Base-by-base conservation (phyloP, 2,113 vertebrate species). In the Pedetes capensis region DNA sequence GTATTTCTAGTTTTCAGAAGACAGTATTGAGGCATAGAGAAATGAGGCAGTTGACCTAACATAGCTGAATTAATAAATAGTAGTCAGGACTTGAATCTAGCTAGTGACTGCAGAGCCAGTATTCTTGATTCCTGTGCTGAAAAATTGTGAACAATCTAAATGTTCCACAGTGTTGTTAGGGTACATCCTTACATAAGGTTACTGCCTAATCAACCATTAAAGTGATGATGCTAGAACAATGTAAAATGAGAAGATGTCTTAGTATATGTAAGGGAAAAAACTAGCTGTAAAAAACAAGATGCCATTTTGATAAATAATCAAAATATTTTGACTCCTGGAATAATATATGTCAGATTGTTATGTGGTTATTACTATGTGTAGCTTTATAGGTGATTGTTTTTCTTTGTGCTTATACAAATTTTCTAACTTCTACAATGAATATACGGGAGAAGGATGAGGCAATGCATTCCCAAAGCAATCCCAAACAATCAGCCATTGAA, bases 301-400 rank as follows among this genome's bases (percentile, higher is more conserved):
- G 61, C 47, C 17, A 66, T 89, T 78, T 39, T 22, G n/a, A 42
- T 88, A n/a, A 75, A 75, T 39, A n/a, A n/a, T n/a, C n/a, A 49
- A 47, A 27, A 5, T 44, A 29, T 51, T 61, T 74, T 84, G 44
- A 82, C 23, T 6, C 64, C n/a, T 93, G 66, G 39, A 83, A 91
- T 68, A 39, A 42, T 69, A 69, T 49, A 29, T 92, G 6, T 7
- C n/a, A 59, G 47, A 87, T 59, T 74, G n/a, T 92, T 71, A 80
- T 68, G 14, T 89, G 68, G 25, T 86, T 95, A 37, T 84, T 91
- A 96, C 53, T 76, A 55, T 88, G 39, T 85, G 5, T 89, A 71
- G 17, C 44, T 93, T 88, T 93, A 29, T 71, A 75, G 59, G 12
- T 68, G 76, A 84, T 81, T 86, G 27, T 85, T 51, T 92, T 86